Evolutionary conservation across 2,113 vertebrate genomes (phyloP).

Genomic region (Cryptomyrus ogoouensis): DNA sequence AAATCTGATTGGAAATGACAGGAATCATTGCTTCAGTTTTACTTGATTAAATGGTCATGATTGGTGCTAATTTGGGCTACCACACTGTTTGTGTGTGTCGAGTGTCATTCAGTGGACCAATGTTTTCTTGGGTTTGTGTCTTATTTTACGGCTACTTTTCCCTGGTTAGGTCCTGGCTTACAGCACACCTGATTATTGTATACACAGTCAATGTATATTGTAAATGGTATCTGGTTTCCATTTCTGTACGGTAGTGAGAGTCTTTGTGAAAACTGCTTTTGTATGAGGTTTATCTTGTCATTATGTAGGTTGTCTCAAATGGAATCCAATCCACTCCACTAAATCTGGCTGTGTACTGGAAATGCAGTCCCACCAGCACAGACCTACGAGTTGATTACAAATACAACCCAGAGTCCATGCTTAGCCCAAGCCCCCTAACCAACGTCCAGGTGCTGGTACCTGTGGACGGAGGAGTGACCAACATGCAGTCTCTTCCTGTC

Average conservation of each 20-base stretch:
- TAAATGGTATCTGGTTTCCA: background rate
- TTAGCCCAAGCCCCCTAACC: slow-evolving; percentile 66
- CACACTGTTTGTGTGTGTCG: background rate
- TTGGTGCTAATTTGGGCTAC: background rate
- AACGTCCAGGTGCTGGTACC: slow-evolving; percentile 86
- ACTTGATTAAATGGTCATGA: background rate
- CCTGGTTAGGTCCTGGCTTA: background rate
- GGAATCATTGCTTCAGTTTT: background rate
- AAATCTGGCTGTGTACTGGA: slow-evolving; percentile 95
- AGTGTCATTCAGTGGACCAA: background rate
- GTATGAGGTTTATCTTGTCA: background rate
- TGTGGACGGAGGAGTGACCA: slow-evolving; percentile 83
- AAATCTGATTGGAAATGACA: background rate
- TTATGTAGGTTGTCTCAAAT: slow-evolving; percentile 80
- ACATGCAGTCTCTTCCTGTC: slow-evolving; percentile 85
- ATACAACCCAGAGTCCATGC: slow-evolving; percentile 92
- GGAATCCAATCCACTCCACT: slow-evolving; percentile 93
- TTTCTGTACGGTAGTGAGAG: background rate
- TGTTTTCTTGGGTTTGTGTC: background rate
- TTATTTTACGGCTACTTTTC: background rate
- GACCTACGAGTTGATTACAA: slow-evolving; percentile 90
- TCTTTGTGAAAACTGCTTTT: background rate
- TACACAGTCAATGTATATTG: background rate
- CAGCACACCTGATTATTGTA: background rate
- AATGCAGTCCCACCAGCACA: slow-evolving; percentile 76